Evolutionary conservation across 2,797 vertebrate species (phyloP).

Genomic region (Galagoides demidoff): DNA sequence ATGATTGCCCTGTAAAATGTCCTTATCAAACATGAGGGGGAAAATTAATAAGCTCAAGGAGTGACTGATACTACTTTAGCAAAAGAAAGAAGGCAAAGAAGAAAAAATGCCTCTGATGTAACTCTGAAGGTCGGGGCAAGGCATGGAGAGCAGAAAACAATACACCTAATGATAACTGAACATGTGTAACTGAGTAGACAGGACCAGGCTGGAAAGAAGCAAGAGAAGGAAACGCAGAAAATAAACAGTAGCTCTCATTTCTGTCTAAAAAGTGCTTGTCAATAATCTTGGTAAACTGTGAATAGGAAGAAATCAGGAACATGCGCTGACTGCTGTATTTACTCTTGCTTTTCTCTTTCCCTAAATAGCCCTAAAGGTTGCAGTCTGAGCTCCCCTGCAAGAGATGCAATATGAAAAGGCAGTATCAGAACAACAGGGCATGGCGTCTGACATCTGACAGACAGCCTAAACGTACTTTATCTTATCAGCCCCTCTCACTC

Average conservation of each 20-base stretch:
- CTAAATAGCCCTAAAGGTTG: slow-evolving; percentile 66
- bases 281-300: slow-evolving; percentile 65
- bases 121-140: slow-evolving; percentile 55
- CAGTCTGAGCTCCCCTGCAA: slow-evolving; percentile 73
- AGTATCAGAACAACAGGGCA: slow-evolving; percentile 61
- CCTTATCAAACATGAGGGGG: slow-evolving; percentile 22
- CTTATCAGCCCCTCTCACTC: slow-evolving; percentile 54
- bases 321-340: background rate
- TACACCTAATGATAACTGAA: slow-evolving; percentile 58
- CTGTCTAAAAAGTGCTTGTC: slow-evolving; percentile 53
- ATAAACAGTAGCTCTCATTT: background rate
- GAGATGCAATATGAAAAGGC: slow-evolving; percentile 63
- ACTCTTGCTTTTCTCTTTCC: slow-evolving; percentile 67
- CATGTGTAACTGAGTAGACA: background rate
- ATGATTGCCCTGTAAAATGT: slow-evolving; percentile 59
- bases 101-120: slow-evolving; percentile 65
- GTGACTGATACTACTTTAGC: slow-evolving; percentile 4
- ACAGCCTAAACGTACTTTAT: slow-evolving; percentile 66
- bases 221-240: slow-evolving; percentile 15
- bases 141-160: slow-evolving; percentile 34
- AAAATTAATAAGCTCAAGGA: slow-evolving; percentile 63
- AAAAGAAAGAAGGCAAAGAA: slow-evolving; percentile 48
- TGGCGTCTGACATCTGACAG: slow-evolving; percentile 62
- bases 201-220: slow-evolving; percentile 19
- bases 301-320: slow-evolving; percentile 55